These are phyloP conservation scores for Alces alces DNA, from an alignment of 2,113 vertebrate species.

Conservation along the genomic window DNA sequence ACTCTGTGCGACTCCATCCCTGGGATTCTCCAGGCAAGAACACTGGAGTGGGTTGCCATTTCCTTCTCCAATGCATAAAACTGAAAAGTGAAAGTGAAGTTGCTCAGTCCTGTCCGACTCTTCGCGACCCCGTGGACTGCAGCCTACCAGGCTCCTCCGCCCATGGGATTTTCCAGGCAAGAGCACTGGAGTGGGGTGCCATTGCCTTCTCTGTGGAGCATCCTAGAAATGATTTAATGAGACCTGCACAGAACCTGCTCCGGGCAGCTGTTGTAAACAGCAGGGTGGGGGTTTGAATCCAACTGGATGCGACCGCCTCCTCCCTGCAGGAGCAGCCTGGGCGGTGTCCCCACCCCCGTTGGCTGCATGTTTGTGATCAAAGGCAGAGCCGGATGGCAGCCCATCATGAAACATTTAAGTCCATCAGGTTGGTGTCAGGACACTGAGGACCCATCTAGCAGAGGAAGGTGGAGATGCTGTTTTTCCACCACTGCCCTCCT, in stretches of 20 bases:
- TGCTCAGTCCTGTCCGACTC: too few relatives aligned
- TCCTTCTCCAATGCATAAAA: too few relatives aligned
- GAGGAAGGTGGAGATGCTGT: neutral
- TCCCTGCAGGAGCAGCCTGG: neutral
- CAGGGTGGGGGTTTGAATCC: too few relatives aligned
- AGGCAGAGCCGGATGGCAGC: neutral
- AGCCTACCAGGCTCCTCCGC: too few relatives aligned
- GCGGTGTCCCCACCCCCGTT: accelerated
- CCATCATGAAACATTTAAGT: neutral
- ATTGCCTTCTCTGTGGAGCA: too few relatives aligned
- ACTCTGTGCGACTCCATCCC: too few relatives aligned
- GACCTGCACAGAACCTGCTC: neutral
- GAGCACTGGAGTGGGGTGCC: too few relatives aligned
- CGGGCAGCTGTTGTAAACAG: neutral
- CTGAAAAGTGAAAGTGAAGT: too few relatives aligned
- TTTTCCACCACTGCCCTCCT: neutral
- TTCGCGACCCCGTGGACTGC: too few relatives aligned
- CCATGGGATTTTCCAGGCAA: too few relatives aligned
- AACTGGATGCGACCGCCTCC: neutral
- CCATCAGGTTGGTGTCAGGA: neutral
- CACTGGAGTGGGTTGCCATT: too few relatives aligned
- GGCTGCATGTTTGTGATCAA: neutral
- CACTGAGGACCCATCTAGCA: neutral
- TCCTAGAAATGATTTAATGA: neutral
- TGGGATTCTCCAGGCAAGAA: too few relatives aligned